phyloP scores from a whole-genome alignment of 2,113 vertebrate genomes.

The Leucoraja erinaceus region DNA sequence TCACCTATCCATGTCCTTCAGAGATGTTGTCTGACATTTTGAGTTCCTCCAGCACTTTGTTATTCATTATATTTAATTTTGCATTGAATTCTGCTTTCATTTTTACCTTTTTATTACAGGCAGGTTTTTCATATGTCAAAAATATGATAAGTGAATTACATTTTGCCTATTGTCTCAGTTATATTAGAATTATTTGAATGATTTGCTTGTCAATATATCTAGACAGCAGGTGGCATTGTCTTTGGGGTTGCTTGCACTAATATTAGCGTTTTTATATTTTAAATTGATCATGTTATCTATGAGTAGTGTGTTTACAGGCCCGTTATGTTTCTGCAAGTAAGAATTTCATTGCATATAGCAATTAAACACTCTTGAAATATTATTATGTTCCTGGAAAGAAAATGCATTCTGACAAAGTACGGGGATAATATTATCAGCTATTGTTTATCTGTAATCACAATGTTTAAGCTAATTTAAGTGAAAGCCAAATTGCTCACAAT shows the following conservation, averaged over 20 bases:
- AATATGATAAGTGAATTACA: neutral
- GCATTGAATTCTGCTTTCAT: neutral
- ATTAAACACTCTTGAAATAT: neutral
- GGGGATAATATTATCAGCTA: neutral
- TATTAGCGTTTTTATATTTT: too few relatives aligned
- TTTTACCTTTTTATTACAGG: neutral
- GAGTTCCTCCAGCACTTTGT: too few relatives aligned
- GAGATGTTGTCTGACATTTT: too few relatives aligned
- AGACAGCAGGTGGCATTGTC: neutral
- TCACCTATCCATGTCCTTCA: too few relatives aligned
- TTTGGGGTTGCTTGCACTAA: too few relatives aligned
- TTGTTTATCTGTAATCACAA: neutral
- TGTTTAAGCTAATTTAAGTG: slow-evolving; percentile 4
- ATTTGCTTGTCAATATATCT: neutral
- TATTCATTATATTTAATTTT: neutral
- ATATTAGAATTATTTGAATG: neutral
- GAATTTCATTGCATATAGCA: too few relatives aligned
- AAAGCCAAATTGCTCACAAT: neutral
- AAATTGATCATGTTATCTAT: too few relatives aligned
- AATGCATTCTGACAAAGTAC: neutral
- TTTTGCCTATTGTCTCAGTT: neutral
- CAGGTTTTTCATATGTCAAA: neutral
- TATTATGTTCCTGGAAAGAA: neutral
- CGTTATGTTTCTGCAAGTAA: too few relatives aligned
- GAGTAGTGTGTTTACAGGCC: too few relatives aligned